Percentiles rank a stretch among this genome's conserved stretches.
These are phyloP conservation scores for Malurus leucopterus DNA, from an alignment of 2,797 vertebrate genomes.

Conservation along the genomic window DNA sequence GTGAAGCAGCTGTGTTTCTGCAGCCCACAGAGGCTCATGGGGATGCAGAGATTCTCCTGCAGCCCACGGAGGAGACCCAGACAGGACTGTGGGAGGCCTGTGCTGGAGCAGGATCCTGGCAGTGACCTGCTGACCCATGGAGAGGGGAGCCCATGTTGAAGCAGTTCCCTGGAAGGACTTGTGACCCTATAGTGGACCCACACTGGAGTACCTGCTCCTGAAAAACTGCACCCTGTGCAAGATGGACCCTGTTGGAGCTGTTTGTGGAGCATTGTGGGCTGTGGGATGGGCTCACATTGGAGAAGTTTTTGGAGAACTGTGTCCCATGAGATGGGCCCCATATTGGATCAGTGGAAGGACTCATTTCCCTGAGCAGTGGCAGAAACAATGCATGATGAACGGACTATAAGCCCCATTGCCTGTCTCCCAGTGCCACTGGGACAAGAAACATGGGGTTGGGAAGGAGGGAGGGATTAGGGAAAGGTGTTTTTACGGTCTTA, in stretches of 20 bases:
- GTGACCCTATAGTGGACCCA: background rate
- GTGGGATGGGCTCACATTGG: fast-evolving
- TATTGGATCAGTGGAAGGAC: background rate
- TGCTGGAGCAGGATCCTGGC: background rate
- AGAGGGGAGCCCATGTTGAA: background rate
- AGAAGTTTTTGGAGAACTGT: background rate
- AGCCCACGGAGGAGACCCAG: background rate
- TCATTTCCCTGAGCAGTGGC: background rate
- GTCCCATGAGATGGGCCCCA: background rate
- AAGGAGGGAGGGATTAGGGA: background rate
- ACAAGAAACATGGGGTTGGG: background rate
- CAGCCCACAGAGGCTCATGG: no score
- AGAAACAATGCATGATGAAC: background rate
- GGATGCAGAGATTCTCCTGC: background rate
- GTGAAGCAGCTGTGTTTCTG: no score
- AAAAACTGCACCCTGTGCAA: background rate
- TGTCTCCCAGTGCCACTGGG: background rate
- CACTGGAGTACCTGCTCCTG: background rate
- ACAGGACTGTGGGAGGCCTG: no score
- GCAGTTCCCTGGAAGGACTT: background rate
- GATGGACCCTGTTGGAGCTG: background rate
- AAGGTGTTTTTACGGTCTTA: background rate
- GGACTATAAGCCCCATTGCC: background rate
- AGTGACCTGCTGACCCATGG: background rate
- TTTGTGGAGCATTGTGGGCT: background rate